Conservation (phyloP, 2,888 invertebrate species). For the Drosophila niveifrons region DNA sequence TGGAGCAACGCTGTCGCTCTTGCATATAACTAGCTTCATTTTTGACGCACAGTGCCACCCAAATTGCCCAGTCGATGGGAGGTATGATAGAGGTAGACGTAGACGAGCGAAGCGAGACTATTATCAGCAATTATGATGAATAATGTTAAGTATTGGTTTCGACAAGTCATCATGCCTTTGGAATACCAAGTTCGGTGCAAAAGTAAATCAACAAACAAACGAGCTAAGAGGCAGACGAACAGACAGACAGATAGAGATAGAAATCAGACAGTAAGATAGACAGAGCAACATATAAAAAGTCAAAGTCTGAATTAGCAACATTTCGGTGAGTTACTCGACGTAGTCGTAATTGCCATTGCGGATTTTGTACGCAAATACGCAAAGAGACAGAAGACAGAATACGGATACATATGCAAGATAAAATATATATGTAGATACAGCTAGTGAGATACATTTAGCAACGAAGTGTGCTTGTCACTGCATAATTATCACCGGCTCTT, state of each 20-base stretch:
- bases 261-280: neutral
- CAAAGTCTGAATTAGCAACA: conserved; percentile 63
- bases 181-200: conserved; percentile 34
- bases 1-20: conserved; percentile 8
- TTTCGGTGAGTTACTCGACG: conserved; percentile 44
- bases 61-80: conserved; percentile 23
- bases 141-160: conserved; percentile 37
- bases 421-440: neutral
- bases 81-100: conserved; percentile 11
- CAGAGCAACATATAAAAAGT: conserved; percentile 45
- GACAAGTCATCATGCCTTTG: conserved; percentile 47
- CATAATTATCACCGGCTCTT: conserved; percentile 41
- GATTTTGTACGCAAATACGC: conserved; percentile 31
- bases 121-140: conserved; percentile 59
- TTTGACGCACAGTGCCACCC: conserved; percentile 42
- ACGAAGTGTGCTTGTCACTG: conserved; percentile 37
- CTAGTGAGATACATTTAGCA: neutral
- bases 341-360: conserved; percentile 60
- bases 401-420: conserved; percentile 3
- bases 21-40: conserved; percentile 45
- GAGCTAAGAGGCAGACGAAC: conserved; percentile 8
- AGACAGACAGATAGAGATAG: neutral
- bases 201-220: conserved; percentile 33
- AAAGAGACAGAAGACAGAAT: conserved; percentile 12
- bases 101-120: conserved; percentile 21